Conservation (phyloP, 2,888 invertebrate genomes). For the Penaeus monodon region DNA sequence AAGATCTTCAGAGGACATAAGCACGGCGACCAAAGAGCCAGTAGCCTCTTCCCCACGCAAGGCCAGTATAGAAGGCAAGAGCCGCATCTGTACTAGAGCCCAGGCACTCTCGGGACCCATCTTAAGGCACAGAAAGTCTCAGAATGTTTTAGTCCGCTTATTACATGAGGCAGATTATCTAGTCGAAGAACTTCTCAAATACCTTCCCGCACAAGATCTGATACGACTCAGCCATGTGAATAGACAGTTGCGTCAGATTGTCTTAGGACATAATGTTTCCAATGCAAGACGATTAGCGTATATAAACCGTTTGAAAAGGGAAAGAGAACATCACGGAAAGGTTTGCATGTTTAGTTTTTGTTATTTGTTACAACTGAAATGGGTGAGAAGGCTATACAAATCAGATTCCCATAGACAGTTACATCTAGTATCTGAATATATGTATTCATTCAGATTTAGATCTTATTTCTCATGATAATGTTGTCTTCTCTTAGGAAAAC, state of each 20-base stretch:
- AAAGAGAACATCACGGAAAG: slow-evolving; percentile 34
- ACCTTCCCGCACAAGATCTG: slow-evolving; percentile 30
- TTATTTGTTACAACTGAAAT: neutral
- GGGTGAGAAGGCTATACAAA: neutral
- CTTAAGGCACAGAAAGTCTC: slow-evolving; percentile 10
- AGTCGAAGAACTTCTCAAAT: slow-evolving; percentile 15
- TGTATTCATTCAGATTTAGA: neutral
- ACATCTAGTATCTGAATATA: neutral
- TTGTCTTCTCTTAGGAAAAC: slow-evolving; percentile 37
- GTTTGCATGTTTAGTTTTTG: neutral
- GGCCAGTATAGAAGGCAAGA: no score
- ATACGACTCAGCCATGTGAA: slow-evolving; percentile 43
- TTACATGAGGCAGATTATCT: slow-evolving; percentile 44
- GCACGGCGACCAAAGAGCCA: no score
- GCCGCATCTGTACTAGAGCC: neutral
- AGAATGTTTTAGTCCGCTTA: slow-evolving; percentile 11
- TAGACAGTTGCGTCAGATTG: slow-evolving; percentile 27
- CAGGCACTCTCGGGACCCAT: neutral
- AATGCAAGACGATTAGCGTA: neutral
- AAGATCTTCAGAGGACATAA: no score
- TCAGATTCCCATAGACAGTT: no score
- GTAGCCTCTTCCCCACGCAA: no score
- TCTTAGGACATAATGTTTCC: slow-evolving; percentile 24
- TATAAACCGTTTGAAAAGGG: slow-evolving; percentile 15
- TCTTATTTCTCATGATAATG: neutral